Percentiles rank a stretch among this genome's conserved stretches.
Conservation (phyloP, 2,113 vertebrate species). For the Tor tambroides region DNA sequence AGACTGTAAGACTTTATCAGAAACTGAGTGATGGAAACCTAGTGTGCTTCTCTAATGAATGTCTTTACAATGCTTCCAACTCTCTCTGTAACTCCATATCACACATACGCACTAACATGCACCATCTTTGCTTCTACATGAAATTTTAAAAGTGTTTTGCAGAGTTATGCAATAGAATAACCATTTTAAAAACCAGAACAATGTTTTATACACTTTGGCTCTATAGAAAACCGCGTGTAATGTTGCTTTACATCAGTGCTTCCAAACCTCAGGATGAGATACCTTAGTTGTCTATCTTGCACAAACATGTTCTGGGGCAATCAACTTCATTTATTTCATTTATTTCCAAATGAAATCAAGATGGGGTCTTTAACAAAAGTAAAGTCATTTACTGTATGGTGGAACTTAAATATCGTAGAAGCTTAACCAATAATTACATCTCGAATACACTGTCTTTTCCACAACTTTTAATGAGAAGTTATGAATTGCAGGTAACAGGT, state of each 20-base stretch:
- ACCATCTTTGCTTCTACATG: background rate
- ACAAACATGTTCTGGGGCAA: background rate
- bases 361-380: background rate
- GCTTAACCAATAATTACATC: background rate
- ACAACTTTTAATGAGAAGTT: constrained; percentile 1
- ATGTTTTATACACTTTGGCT: background rate
- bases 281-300: background rate
- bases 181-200: background rate
- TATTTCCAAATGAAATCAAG: background rate
- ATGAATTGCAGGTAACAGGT: background rate
- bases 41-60: constrained; percentile 29
- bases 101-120: background rate
- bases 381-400: background rate
- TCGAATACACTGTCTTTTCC: background rate
- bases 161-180: background rate
- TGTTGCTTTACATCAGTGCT: background rate
- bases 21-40: constrained; percentile 24
- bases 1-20: constrained; percentile 11
- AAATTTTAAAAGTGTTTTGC: background rate
- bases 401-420: background rate
- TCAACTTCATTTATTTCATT: background rate
- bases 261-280: background rate
- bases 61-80: constrained; percentile 11
- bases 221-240: background rate
- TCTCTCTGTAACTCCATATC: background rate